Base-by-base conservation (phyloP, 2,888 invertebrate species). In the Tenthredo notha region DNA sequence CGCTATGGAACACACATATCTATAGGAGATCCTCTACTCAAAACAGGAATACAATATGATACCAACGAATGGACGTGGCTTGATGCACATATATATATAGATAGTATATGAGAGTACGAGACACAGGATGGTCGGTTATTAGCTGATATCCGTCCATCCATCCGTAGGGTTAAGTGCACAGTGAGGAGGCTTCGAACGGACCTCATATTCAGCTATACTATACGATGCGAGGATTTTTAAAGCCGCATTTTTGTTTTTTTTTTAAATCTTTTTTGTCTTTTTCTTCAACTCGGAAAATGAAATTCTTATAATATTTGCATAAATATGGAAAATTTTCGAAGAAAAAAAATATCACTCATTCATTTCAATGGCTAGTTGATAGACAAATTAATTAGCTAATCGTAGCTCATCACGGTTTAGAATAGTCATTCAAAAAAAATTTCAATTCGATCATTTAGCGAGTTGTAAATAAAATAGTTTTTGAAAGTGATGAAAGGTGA, bases 71-170 rank as follows among this genome's bases (percentile, higher is more conserved):
- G 43, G 40, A 21, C 21, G 74, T 74, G 10, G 43, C 29, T 74
- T 43, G 33, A n/a, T 43, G 74, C 74, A 74, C 74, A 15, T 43
- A 15, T 74, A 72, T 33, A 18, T 37, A 37, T 37, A 37, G 37
- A 37, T 18, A 37, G 40, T 61, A 58, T 33, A 40, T 29, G 37
- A n/a, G 80, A 80, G 80, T 61, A 40, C 58, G 70, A 78, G 77
- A 77, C 84, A 84, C 84, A 78, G 84, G 84, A 84, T 78, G 84
- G 77, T 58, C 84, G 84, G 65, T 84, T 84, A 78, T 84, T 84
- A 84, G 74, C 65, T 78, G 84, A 84, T 84, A 84, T 78, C 84
- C 77, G 84, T 80, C 50, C 80, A 29, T 80, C 80, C 80, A 50
- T 61, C 61, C 50, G 80, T 58, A 61, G 61, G 80, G 61, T 80